A percentile compares a stretch with the other conserved stretches of the same genome.
These are phyloP conservation scores for Heliconius aoede DNA, from an alignment of 2,888 invertebrate species.

Conservation along the genomic window DNA sequence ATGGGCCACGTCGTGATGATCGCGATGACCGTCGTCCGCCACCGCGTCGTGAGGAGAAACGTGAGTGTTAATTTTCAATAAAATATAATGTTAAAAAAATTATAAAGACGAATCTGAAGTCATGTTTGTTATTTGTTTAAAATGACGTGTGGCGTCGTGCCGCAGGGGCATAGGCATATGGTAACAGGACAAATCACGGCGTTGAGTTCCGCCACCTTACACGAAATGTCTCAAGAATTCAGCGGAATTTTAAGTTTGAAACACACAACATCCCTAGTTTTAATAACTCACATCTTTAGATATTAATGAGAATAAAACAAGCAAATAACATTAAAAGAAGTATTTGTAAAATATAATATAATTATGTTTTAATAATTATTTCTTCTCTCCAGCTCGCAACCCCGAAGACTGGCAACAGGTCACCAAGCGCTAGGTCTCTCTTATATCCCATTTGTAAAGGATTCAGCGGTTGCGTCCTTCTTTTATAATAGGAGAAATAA, in stretches of 20 bases:
- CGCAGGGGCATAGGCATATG: no score
- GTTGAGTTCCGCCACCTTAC: no score
- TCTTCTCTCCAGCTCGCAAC: constrained; percentile 70
- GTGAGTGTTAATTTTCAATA: constrained; percentile 57
- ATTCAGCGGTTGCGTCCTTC: constrained; percentile 46
- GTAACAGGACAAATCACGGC: no score
- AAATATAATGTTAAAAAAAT: not conserved
- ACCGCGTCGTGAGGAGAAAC: constrained; percentile 77
- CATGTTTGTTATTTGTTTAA: not conserved
- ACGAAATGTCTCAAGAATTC: no score
- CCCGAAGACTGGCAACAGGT: constrained; percentile 85
- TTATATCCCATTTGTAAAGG: constrained; percentile 31
- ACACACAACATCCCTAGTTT: not conserved
- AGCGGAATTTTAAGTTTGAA: not conserved
- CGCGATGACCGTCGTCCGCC: constrained; percentile 68
- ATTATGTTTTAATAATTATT: not conserved
- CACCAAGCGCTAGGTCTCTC: constrained; percentile 72
- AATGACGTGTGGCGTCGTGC: not conserved
- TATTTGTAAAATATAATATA: not conserved
- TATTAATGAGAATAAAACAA: not conserved
- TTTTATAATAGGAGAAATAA: not conserved
- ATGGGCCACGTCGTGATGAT: constrained; percentile 61
- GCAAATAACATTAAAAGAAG: not conserved
- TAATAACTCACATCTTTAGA: not conserved
- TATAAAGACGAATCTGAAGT: not conserved